A percentile compares a stretch with the other conserved stretches of the same genome.
phyloP scores from a whole-genome alignment of 2,888 invertebrate genomes.

The Drosophila imparisetae region DNA sequence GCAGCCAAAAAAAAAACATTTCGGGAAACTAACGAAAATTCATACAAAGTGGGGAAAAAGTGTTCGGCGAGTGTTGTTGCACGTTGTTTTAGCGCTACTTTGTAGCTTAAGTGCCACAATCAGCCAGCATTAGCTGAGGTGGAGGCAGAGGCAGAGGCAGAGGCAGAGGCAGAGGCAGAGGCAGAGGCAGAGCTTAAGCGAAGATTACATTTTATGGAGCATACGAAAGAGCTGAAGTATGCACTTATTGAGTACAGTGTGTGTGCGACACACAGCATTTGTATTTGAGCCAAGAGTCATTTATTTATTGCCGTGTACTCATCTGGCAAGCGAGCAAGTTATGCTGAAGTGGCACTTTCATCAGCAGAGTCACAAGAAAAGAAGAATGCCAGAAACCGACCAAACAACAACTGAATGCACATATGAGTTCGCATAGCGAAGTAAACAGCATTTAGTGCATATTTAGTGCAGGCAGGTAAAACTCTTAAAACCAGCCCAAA shows the following conservation, averaged over 20 bases:
- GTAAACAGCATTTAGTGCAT: slow-evolving; percentile 76
- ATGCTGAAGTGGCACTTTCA: slow-evolving; percentile 28
- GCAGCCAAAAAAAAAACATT: no score
- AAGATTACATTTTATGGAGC: not conserved
- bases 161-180: not conserved
- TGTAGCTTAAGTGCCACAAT: not conserved
- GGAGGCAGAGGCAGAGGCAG: not conserved
- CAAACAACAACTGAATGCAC: slow-evolving; percentile 31
- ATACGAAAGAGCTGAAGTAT: not conserved
- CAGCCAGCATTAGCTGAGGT: not conserved
- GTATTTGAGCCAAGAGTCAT: slow-evolving; percentile 10
- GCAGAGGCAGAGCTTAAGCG: not conserved
- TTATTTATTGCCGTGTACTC: slow-evolving; percentile 11
- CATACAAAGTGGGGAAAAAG: not conserved
- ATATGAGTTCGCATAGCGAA: slow-evolving; percentile 43
- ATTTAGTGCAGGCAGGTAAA: slow-evolving; percentile 63
- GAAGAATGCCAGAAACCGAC: slow-evolving; percentile 20
- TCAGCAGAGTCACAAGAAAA: slow-evolving; percentile 11
- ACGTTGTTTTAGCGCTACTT: not conserved
- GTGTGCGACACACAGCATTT: not conserved
- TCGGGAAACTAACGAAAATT: not conserved
- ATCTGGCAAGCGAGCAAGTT: slow-evolving; percentile 7
- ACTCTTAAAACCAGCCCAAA: slow-evolving; percentile 52
- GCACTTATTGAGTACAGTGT: not conserved
- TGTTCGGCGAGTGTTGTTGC: not conserved